Evolutionary conservation across 2,888 invertebrate genomes (phyloP), one percentile per base, ranked within the genome.

Genomic region (Trissolcus japonicus): DNA sequence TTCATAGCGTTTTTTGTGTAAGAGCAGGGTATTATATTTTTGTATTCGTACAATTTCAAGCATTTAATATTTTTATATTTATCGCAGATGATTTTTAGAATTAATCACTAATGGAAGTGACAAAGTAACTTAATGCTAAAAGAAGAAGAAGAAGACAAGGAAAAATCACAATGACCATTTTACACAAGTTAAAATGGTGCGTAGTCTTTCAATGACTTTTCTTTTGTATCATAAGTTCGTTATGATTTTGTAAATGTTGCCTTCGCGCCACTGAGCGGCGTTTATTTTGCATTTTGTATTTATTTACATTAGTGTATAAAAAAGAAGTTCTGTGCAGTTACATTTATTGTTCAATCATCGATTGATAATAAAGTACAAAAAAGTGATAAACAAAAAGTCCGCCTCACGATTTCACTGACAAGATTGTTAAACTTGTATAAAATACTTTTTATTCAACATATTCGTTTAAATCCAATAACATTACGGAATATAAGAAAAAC

Each of bases 41-140:
- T 68, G 68, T 68, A 75, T 75, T 63, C 59, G 54, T 75, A 69
- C 68, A 68, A 65, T 25, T 69, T 69, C 59, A 69, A 76, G 75
- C 75, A 76, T 76, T 76, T 76, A 68, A 76, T 76, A 76, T 76
- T 76, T 76, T 76, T 76, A 76, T 76, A 76, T 76, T 76, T 76
- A 14, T 69, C 69, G 54, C 48, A 54, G 65, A 69, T 68, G 17
- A 68, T 68, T 75, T 75, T 54, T 68, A 68, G 68, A 40, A 57
- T 54, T 51, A 66, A 73, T 60, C 54, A 60, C 60, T 53, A 21
- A 62, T 51, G 56, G 43, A 51, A 74, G 59, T 68, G 63, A 68
- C 54, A 51, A 62, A 19, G 51, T 51, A 51, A 51, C 51, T 51
- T 51, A 51, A 51, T 17, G 51, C 51, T 51, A 51, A 16, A 16